These are phyloP conservation scores for Eustalomyia histrio DNA, from an alignment of 2,888 invertebrate species.

Conservation along the genomic window DNA sequence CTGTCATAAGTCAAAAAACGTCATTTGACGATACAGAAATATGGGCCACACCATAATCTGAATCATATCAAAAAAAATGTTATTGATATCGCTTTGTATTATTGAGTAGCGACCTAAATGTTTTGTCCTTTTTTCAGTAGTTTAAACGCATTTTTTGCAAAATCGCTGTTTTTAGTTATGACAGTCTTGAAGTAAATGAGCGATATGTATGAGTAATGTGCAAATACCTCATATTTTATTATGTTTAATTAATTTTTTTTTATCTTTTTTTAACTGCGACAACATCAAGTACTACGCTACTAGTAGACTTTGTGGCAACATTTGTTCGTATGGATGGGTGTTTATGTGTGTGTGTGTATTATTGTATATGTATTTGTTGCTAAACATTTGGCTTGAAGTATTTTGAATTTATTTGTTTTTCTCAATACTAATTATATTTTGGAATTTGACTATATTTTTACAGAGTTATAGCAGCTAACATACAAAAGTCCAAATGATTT, in stretches of 20 bases:
- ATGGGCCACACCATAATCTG: too few relatives aligned
- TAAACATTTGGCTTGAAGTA: slow-evolving; percentile 32
- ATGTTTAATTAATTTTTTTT: slow-evolving; percentile 25
- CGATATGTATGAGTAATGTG: slow-evolving; percentile 43
- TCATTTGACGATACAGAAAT: too few relatives aligned
- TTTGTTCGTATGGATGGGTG: slow-evolving; percentile 34
- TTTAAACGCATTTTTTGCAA: too few relatives aligned
- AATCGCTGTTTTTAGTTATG: too few relatives aligned
- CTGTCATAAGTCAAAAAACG: too few relatives aligned
- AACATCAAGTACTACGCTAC: slow-evolving; percentile 40
- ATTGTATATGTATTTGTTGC: slow-evolving; percentile 43
- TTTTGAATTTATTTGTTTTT: slow-evolving; percentile 17
- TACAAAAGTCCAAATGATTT: background rate
- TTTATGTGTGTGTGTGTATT: slow-evolving; percentile 22
- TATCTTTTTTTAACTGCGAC: slow-evolving; percentile 27
- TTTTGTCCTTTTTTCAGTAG: too few relatives aligned
- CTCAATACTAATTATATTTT: background rate
- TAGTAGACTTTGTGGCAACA: slow-evolving; percentile 63
- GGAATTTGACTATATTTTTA: background rate
- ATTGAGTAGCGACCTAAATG: too few relatives aligned
- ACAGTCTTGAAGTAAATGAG: too few relatives aligned
- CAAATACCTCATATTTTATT: slow-evolving; percentile 53
- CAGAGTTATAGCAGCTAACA: background rate
- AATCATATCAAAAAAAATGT: too few relatives aligned
- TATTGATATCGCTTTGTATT: too few relatives aligned